Percentiles rank a stretch among this genome's conserved stretches.
phyloP scores from a whole-genome alignment of 1,140 invertebrate genomes.

The Cryptotermes secundus region DNA sequence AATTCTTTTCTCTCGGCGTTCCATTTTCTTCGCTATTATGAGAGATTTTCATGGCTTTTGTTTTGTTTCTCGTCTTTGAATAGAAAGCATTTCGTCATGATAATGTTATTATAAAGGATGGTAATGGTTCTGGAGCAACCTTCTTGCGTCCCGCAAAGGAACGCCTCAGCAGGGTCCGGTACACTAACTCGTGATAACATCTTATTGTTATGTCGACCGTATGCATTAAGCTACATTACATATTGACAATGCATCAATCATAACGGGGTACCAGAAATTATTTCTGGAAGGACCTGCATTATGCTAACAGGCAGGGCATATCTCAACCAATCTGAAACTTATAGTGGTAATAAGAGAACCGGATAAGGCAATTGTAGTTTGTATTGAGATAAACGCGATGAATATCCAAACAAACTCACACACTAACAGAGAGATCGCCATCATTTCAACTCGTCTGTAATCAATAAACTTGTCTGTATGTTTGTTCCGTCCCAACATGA shows the following conservation, averaged over 20 bases:
- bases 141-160: background rate
- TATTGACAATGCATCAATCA: slow-evolving; percentile 17
- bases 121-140: background rate
- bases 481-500: background rate
- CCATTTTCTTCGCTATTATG: slow-evolving; percentile 16
- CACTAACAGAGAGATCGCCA: background rate
- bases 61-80: background rate
- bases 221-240: background rate
- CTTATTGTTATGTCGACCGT: background rate
- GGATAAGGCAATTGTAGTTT: background rate
- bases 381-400: background rate
- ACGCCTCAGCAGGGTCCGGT: background rate
- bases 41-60: slow-evolving; percentile 22
- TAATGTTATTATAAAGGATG: slow-evolving; percentile 25
- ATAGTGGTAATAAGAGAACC: too few species aligned
- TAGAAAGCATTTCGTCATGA: slow-evolving; percentile 26
- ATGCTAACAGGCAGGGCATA: background rate
- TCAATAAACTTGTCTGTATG: background rate
- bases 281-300: background rate
- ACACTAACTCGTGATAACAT: background rate
- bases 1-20: background rate
- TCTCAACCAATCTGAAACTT: too few species aligned
- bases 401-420: background rate
- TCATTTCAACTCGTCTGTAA: background rate
- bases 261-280: background rate